Evolutionary conservation across 30 jellyfish, hydroid and myxozoan species (phyloP), one percentile per base, ranked within the genome.

Genomic region (Hydractinia symbiolongicarpus): DNA sequence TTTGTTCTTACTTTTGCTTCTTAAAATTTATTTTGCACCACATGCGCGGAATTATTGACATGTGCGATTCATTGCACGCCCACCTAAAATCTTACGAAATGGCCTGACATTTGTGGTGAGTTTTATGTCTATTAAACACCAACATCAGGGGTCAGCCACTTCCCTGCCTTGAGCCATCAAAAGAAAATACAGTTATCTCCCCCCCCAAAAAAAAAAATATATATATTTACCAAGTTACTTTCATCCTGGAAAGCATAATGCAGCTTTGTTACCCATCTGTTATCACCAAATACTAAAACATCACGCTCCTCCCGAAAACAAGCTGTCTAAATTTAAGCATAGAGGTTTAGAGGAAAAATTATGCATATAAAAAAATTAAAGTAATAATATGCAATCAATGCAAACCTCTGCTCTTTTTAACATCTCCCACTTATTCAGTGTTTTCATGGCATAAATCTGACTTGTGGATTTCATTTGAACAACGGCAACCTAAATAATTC

Each of bases 371-470:
- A 1, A 11, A 58, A 58, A 58, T n/a, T 11, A 58, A 58, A 13
- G 44, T 30, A 30, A 30, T 30, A 30, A 30, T 30, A 30, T 2
- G 2, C 44, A 30, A 30, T 30, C 1, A 62, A 58, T 21, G 60
- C 85, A n/a, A 17, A 90, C 97, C 94, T 90, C 97, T 13, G 97
- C 97, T 60, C 97, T 72, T 72, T 90, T 90, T 30, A 90, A 78
- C 97, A 90, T 90, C 57, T 90, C 97, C 97, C 97, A 90, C 82
- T 90, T 90, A 77, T 90, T 90, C 86, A 90, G 69, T 17, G 97
- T 90, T 54, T 90, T 90, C 97, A 90, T 90, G 21, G 97, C 97
- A 77, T 74, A 90, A 6, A 90, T 90, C 44, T 83, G 61, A 58
- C 79, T 92, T 8, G 97, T 90, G 56, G 93, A 70, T 73, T 73